These are phyloP conservation scores for Zoanthus sociatus DNA, from an alignment of 92 coral and sea anemone species.

Conservation along the genomic window DNA sequence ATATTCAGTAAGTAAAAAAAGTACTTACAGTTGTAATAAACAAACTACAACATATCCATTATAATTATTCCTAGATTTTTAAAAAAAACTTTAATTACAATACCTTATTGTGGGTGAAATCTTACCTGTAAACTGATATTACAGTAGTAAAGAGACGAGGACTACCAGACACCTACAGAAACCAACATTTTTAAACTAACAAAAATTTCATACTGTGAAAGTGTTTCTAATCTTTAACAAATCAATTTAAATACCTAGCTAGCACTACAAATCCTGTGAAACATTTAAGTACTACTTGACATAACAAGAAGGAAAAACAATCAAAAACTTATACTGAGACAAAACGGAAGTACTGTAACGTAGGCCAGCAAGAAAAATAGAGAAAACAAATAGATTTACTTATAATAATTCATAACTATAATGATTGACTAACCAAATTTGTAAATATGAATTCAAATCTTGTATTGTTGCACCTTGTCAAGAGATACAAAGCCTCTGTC, in stretches of 20 bases:
- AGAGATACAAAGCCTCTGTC: slow-evolving; percentile 91
- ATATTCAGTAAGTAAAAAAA: no score
- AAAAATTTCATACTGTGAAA: neutral
- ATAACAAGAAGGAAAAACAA: neutral
- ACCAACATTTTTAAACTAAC: neutral
- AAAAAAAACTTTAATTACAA: no score
- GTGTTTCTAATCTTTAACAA: no score
- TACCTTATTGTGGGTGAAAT: no score
- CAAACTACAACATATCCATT: no score
- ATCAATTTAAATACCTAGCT: no score
- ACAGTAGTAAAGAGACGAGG: slow-evolving; percentile 97
- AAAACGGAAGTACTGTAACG: neutral
- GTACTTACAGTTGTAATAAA: no score
- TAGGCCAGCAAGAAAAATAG: no score
- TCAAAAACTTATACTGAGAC: neutral
- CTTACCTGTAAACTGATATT: slow-evolving; percentile 81
- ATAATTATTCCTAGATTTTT: no score
- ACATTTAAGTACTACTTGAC: no score
- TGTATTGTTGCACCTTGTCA: slow-evolving; percentile 97
- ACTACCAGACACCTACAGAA: slow-evolving; percentile 92
- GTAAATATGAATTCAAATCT: slow-evolving; percentile 99
- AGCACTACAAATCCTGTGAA: no score
- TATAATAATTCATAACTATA: neutral
- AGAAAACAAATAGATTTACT: neutral
- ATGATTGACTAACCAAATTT: slow-evolving; percentile 77